Percentiles rank a stretch among this genome's conserved stretches.
phyloP scores from a whole-genome alignment of 2,888 invertebrate species.

The Phragmatobia fuliginosa region DNA sequence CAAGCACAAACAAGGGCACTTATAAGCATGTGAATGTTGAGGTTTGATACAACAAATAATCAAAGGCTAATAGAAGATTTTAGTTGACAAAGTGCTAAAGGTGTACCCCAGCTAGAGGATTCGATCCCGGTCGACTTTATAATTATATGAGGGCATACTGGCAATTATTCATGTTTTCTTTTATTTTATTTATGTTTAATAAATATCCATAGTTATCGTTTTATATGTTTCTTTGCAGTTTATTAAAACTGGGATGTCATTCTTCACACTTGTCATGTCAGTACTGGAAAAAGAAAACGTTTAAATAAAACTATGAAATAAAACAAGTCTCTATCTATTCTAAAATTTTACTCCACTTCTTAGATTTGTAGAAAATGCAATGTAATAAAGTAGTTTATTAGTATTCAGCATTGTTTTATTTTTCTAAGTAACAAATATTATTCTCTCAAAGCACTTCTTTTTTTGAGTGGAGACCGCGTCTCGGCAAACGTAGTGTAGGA shows the following conservation, averaged over 20 bases:
- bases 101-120: not conserved
- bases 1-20: not conserved
- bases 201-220: not conserved
- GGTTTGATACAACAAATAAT: not conserved
- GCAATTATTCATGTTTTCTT: not conserved
- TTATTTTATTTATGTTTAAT: too few species aligned
- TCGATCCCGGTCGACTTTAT: too few species aligned
- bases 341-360: not conserved
- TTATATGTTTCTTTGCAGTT: conserved; percentile 68
- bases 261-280: conserved; percentile 80
- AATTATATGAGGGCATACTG: not conserved
- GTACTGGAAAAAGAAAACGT: conserved; percentile 64
- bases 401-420: not conserved
- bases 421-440: not conserved
- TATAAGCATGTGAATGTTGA: not conserved
- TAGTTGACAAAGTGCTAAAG: not conserved
- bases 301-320: not conserved
- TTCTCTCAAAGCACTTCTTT: too few species aligned
- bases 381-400: not conserved
- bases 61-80: not conserved
- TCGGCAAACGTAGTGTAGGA: too few species aligned
- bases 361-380: not conserved
- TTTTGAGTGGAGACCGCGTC: too few species aligned
- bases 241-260: conserved; percentile 78
- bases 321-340: not conserved